Evolutionary conservation across 2,797 vertebrate species (phyloP), one percentile per base, ranked within the genome.

Genomic region (Mastacembelus armatus): DNA sequence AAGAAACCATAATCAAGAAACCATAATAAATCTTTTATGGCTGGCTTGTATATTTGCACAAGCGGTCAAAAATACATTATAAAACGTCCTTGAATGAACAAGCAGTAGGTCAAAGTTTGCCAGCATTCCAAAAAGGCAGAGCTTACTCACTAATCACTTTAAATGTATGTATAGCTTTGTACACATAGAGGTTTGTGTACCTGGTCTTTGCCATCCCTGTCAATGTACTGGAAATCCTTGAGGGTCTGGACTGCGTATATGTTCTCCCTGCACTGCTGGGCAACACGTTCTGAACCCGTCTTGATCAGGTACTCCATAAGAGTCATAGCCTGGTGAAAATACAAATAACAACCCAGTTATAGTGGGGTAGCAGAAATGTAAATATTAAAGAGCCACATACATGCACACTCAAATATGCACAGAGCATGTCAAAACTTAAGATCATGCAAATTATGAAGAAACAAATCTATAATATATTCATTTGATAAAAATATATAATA

Each of bases 221-320:
- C 96, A 72, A 98, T 95, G 32, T 94, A 97, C 84, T 98, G 96
- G 83, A 98, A 97, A 85, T 97, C 96, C 88, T 97, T 97, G 50
- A 98, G 92, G 1, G 96, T 98, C 89, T 98, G 96, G 71, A 97
- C 95, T 10, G 96, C 95, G 1, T 97, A 97, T 75, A 97, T 97
- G 85, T 98, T 98, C 88, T 98, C 96, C 87, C 96, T 90, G 89
- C 96, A 98, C 85, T 98, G 96, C 75, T 97, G 96, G 2, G 96
- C 95, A 36, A 98, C 96, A 0, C 96, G 94, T 90, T 98, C 96
- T 14, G 96, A 98, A 76, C 96, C 96, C 0, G 96, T 97, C 93
- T 97, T 98, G 74, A 98, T 96, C 71, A 97, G 92, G 89, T 98
- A 97, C 85, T 97, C 96, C 96, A 97, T 96, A 81, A 98, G 92